These are phyloP conservation scores for Pygocentrus nattereri DNA, from an alignment of 2,797 vertebrate genomes.

Conservation along the genomic window DNA sequence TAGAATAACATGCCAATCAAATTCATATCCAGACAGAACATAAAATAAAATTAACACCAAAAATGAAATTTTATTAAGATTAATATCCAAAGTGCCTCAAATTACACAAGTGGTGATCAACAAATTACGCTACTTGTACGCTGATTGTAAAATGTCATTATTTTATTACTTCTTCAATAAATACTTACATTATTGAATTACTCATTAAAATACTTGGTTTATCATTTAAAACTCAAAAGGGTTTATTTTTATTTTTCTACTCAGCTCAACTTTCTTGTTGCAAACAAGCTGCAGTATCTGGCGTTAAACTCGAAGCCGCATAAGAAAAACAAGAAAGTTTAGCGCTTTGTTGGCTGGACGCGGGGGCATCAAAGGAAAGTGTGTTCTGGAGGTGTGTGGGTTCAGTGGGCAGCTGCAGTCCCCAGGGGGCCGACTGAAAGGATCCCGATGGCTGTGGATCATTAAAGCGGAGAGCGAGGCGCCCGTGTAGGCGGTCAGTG, in stretches of 20 bases:
- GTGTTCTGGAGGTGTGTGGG: neutral
- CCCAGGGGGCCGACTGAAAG: neutral
- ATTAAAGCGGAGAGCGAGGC: slow-evolving; percentile 3
- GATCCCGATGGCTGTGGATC: neutral
- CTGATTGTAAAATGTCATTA: no score
- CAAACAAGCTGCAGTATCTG: neutral
- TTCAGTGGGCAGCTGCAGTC: neutral
- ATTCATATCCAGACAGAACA: no score
- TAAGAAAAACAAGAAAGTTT: neutral
- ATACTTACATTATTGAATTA: no score
- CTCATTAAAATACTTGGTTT: no score
- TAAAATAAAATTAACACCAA: no score
- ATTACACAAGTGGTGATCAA: no score
- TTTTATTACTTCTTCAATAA: no score
- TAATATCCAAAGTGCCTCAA: no score
- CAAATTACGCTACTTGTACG: no score
- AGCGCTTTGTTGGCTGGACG: neutral
- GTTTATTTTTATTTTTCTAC: neutral
- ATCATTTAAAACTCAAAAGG: no score
- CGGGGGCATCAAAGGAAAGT: neutral
- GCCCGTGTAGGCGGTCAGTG: neutral
- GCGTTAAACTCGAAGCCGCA: neutral
- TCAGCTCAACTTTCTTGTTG: neutral
- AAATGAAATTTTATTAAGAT: no score
- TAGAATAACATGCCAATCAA: no score